Percentiles rank a stretch among this genome's conserved stretches.
These are phyloP conservation scores for Sebastes diploproa DNA, from an alignment of 2,797 vertebrate species.

Conservation along the genomic window DNA sequence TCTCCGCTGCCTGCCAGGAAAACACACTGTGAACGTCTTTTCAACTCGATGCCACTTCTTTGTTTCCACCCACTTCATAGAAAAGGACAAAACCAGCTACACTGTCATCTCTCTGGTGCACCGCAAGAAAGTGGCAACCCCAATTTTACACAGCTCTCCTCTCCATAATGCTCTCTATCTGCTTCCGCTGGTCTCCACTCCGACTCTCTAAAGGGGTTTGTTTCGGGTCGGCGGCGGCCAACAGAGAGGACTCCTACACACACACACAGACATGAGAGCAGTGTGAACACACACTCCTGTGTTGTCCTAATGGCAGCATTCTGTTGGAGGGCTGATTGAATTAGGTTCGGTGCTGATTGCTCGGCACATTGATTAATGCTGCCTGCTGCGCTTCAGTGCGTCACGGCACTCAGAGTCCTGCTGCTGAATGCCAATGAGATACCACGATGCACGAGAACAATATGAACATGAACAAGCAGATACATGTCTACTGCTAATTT, in stretches of 20 bases:
- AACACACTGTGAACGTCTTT: background rate
- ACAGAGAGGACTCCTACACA: background rate
- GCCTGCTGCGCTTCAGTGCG: constrained; percentile 41
- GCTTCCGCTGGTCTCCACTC: background rate
- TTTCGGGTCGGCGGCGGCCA: background rate
- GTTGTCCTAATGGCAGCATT: constrained; percentile 54
- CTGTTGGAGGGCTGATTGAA: constrained; percentile 60
- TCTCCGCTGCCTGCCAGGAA: background rate
- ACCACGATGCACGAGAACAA: background rate
- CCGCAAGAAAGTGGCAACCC: constrained; percentile 2
- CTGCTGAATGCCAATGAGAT: constrained; percentile 60
- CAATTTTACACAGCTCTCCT: constrained; percentile 7
- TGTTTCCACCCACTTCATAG: background rate
- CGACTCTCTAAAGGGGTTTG: background rate
- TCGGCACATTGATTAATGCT: constrained; percentile 66
- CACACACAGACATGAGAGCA: constrained; percentile 3
- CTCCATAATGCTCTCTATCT: constrained; percentile 1
- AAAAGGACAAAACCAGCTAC: background rate
- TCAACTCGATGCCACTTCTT: background rate
- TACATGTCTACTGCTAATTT: background rate
- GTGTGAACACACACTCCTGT: constrained; percentile 20
- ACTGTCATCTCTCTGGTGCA: background rate
- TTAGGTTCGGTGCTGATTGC: constrained; percentile 64
- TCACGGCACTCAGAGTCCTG: constrained; percentile 6
- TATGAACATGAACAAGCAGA: background rate